Base-by-base conservation (phyloP, 1,140 invertebrate genomes). In the Drosophila grimshawi region DNA sequence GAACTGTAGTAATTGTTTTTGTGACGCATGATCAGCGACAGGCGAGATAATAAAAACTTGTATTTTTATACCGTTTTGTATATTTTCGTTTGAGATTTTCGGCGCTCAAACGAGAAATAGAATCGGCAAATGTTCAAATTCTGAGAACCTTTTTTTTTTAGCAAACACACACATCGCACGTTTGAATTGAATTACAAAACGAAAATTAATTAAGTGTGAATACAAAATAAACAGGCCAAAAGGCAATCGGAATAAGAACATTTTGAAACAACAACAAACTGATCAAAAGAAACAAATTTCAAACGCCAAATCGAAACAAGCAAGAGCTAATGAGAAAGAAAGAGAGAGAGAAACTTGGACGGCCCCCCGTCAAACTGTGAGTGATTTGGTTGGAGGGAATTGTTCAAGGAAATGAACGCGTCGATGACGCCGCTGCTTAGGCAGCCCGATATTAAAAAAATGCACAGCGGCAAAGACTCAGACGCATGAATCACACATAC, bases 371-470 rank as follows among this genome's bases (percentile, higher is more conserved):
- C 79, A 88, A 53, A 71, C 53, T 74, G 60, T 79, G 61, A 78
- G 77, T 69, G 6, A 45, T 61, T 46, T 39, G 32, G 41, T 30
- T 8, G n/a, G 33, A 41, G 55, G 68, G 27, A 64, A 77, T 66
- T 69, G 62, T 69, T 89, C 67, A 86, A 81, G 74, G 80, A 88
- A 83, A 74, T 67, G 52, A 67, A 74, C 52, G 43, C 51, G 66
- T 51, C 70, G 67, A 75, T 75, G 72, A 75, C 72, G 72, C 6
- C 19, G 19, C 72, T 53, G 72, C 72, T 57, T 66, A 71, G 79
- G 55, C 80, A 62, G 76, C 63, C 78, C 72, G 83, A 88, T 86
- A 88, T 89, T 89, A 79, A 74, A n/a, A 77, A 72, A 81, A 78
- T 78, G 73, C 78, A 81, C 59, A 82, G 66, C 63, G 46, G 32